Conservation (phyloP, 2,113 vertebrate genomes). For the Deroptyus accipitrinus region DNA sequence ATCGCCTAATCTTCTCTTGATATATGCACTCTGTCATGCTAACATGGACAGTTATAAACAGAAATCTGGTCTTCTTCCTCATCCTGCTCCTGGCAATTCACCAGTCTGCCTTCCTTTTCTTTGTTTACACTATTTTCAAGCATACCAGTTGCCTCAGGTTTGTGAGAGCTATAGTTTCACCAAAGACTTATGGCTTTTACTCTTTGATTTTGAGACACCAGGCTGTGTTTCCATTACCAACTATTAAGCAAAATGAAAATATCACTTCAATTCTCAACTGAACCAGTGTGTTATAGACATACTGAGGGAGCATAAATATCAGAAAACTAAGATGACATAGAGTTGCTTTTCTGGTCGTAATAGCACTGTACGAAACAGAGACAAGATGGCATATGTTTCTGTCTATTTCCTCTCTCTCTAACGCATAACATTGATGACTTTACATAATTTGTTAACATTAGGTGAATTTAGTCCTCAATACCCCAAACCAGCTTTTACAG, state of each 20-base stretch:
- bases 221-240: neutral
- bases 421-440: neutral
- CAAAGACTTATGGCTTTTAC: neutral
- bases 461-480: constrained; percentile 36
- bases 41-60: neutral
- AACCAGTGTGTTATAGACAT: neutral
- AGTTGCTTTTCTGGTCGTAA: neutral
- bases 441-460: constrained; percentile 21
- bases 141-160: neutral
- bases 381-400: constrained; percentile 50
- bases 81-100: neutral
- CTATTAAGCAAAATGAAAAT: constrained; percentile 40
- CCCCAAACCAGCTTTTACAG: constrained; percentile 35
- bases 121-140: neutral
- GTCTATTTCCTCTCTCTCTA: neutral
- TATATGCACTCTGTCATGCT: neutral
- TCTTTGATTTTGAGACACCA: neutral
- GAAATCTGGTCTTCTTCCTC: neutral
- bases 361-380: neutral
- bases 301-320: constrained; percentile 5
- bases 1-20: neutral
- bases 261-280: neutral
- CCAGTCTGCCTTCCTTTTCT: neutral
- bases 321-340: neutral
- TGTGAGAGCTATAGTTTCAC: neutral